Conservation (phyloP, 2,888 invertebrate genomes). For the Eilema griseolum region DNA sequence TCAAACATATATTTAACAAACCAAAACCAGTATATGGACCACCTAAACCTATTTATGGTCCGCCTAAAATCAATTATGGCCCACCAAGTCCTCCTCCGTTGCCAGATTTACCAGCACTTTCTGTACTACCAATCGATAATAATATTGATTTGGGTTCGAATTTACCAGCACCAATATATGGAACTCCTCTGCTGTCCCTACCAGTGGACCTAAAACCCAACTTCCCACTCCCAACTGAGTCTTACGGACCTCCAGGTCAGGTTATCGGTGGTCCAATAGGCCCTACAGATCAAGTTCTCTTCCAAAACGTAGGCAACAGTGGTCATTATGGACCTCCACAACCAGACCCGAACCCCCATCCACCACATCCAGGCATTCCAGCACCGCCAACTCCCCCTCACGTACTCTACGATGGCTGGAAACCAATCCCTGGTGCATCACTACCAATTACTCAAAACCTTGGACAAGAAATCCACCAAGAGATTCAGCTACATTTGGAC, state of each 20-base stretch:
- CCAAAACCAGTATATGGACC: slow-evolving; percentile 50
- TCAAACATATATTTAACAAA: slow-evolving; percentile 66
- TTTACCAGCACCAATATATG: slow-evolving; percentile 79
- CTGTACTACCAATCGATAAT: slow-evolving; percentile 34
- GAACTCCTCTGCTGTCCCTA: slow-evolving; percentile 70
- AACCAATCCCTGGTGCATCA: slow-evolving; percentile 91
- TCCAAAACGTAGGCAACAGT: slow-evolving; percentile 69
- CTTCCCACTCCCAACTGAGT: slow-evolving; percentile 77
- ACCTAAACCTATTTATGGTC: slow-evolving; percentile 41
- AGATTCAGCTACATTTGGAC: slow-evolving; percentile 67
- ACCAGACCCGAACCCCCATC: slow-evolving; percentile 87
- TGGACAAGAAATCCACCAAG: slow-evolving; percentile 67
- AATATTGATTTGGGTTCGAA: slow-evolving; percentile 68
- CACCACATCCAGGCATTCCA: slow-evolving; percentile 90
- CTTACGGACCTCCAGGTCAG: slow-evolving; percentile 83
- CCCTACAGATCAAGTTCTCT: slow-evolving; percentile 73
- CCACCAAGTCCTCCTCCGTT: slow-evolving; percentile 30
- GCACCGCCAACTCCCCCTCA: slow-evolving; percentile 92
- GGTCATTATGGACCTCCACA: slow-evolving; percentile 87
- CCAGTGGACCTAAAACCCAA: slow-evolving; percentile 76
- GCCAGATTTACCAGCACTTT: slow-evolving; percentile 34
- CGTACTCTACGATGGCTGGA: slow-evolving; percentile 94
- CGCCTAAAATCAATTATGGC: slow-evolving; percentile 40
- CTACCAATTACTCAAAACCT: slow-evolving; percentile 71
- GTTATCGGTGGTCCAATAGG: slow-evolving; percentile 73